Conservation (phyloP, 2,113 vertebrate genomes). For the Uropsilus gracilis region DNA sequence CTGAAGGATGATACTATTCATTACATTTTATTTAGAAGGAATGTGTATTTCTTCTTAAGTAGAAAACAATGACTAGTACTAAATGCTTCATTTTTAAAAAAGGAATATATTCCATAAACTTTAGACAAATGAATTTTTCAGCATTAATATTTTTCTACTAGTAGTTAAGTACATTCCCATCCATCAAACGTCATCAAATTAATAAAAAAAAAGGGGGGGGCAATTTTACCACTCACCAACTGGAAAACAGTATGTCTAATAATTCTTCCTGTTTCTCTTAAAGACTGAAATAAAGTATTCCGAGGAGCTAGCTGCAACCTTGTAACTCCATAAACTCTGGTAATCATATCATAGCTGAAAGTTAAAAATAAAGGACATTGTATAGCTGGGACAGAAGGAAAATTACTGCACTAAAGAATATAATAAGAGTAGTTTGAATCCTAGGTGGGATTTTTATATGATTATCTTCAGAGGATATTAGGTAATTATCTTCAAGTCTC, state of each 20-base stretch:
- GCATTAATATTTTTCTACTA: constrained; percentile 5
- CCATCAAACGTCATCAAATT: constrained; percentile 40
- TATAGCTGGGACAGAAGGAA: constrained; percentile 72
- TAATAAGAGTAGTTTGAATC: constrained; percentile 76
- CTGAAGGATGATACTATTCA: not conserved
- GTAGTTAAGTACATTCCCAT: not conserved
- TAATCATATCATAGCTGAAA: constrained; percentile 70
- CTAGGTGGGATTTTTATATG: constrained; percentile 71
- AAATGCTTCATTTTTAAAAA: not conserved
- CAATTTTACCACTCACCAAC: not conserved
- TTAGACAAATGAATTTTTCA: constrained; percentile 32
- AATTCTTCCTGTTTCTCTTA: not conserved
- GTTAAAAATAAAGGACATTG: constrained; percentile 67
- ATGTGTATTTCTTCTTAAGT: not conserved
- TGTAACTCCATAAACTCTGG: constrained; percentile 63
- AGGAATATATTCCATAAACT: not conserved
- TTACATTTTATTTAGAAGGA: not conserved
- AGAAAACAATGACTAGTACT: not conserved
- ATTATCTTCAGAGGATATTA: constrained; percentile 82
- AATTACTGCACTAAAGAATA: constrained; percentile 77
- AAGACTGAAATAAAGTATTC: constrained; percentile 44
- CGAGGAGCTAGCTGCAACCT: constrained; percentile 59
- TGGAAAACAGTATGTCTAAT: constrained; percentile 16
- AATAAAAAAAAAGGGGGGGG: not conserved
- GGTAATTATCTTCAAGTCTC: constrained; percentile 76